These are phyloP conservation scores for Phasianus colchicus DNA, from an alignment of 2,113 vertebrate genomes.

Conservation along the genomic window DNA sequence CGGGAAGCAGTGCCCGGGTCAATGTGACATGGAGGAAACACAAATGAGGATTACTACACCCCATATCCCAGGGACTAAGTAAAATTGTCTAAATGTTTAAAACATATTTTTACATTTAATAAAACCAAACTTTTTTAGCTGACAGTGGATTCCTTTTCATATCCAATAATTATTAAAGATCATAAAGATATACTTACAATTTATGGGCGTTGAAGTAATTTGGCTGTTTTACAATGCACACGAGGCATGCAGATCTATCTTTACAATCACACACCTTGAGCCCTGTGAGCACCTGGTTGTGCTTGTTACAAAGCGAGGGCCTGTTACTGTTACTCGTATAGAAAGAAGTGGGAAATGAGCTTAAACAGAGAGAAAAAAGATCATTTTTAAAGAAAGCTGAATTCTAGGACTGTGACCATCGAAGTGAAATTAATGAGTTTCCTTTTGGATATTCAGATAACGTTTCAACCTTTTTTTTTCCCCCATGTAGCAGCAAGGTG, in stretches of 20 bases:
- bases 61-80: constrained; percentile 5
- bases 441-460: not conserved
- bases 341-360: not conserved
- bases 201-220: constrained; percentile 59
- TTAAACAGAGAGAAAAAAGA: not conserved
- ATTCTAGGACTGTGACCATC: not conserved
- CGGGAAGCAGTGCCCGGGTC: not conserved
- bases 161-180: constrained; percentile 66
- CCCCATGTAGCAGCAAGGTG: not conserved
- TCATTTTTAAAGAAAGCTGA: not conserved
- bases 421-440: not conserved
- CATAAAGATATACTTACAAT: constrained; percentile 58
- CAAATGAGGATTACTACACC: constrained; percentile 27
- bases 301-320: not conserved
- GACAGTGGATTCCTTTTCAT: constrained; percentile 54
- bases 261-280: constrained; percentile 19
- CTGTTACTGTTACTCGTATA: not conserved
- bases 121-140: constrained; percentile 20
- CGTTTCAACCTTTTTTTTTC: not conserved
- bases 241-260: constrained; percentile 11
- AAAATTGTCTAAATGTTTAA: constrained; percentile 59
- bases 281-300: constrained; percentile 42
- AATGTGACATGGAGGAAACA: not conserved
- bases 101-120: constrained; percentile 59
- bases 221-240: constrained; percentile 61